These are phyloP conservation scores for Drosophila parvula DNA, from an alignment of 1,140 invertebrate species.

Conservation along the genomic window DNA sequence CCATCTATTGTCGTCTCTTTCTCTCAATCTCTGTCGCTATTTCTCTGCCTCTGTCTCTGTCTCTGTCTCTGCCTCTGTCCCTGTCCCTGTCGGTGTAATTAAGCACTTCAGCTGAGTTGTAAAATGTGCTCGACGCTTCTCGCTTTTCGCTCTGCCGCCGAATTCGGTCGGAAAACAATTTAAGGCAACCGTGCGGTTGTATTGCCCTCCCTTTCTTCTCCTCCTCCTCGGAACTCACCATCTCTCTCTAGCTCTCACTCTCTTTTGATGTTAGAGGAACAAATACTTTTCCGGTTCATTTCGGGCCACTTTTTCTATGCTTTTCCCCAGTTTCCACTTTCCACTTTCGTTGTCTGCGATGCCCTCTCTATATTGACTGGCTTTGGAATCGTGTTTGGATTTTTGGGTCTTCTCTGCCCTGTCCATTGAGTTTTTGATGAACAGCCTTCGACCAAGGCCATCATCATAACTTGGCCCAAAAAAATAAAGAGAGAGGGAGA, in stretches of 20 bases:
- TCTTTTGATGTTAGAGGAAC: constrained; percentile 30
- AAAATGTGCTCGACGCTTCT: constrained; percentile 67
- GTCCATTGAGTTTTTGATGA: constrained; percentile 67
- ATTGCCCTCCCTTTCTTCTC: constrained; percentile 6
- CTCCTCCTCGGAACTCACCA: constrained; percentile 5
- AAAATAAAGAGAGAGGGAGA: neutral
- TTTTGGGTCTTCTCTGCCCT: constrained; percentile 11
- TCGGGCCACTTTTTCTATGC: constrained; percentile 8
- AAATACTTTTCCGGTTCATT: constrained; percentile 20
- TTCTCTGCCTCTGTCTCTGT: neutral
- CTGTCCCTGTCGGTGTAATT: constrained; percentile 62
- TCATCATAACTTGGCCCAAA: constrained; percentile 42
- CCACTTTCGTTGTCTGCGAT: constrained; percentile 38
- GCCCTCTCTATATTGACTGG: constrained; percentile 26
- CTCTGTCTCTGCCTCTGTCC: neutral
- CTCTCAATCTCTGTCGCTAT: neutral
- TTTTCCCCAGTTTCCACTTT: constrained; percentile 2
- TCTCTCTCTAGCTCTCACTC: constrained; percentile 5
- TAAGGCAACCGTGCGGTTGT: constrained; percentile 68
- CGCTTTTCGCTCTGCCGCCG: constrained; percentile 36
- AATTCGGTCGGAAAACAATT: constrained; percentile 77
- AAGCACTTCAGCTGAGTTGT: constrained; percentile 77
- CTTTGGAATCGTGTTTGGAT: constrained; percentile 7
- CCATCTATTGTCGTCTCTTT: neutral
- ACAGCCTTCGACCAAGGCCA: constrained; percentile 44